phyloP scores from a whole-genome alignment of 53 echinoderm and acorn worm genomes.

The Paracentrotus lividus region DNA sequence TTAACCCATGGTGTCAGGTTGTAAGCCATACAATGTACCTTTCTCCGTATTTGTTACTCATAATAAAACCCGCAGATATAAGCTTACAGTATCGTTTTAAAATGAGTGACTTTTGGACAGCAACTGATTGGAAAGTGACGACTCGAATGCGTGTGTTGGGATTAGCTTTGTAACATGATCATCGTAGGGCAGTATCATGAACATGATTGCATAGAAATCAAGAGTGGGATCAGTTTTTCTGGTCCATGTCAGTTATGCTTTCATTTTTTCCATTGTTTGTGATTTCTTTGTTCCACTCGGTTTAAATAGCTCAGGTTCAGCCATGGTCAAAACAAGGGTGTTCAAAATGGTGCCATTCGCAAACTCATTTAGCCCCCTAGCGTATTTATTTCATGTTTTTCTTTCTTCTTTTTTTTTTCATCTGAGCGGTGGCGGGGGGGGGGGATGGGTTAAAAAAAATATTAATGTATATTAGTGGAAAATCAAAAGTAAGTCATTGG shows the following conservation, averaged over 20 bases:
- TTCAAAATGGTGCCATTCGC: slow-evolving; percentile 33
- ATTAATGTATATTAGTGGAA: no score
- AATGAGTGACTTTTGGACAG: slow-evolving; percentile 46
- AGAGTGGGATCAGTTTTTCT: background rate
- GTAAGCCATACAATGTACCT: slow-evolving; percentile 51
- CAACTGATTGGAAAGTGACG: slow-evolving; percentile 53
- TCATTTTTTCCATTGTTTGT: background rate
- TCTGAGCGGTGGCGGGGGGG: background rate
- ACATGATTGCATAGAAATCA: background rate
- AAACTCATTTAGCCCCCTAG: background rate
- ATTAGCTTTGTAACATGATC: slow-evolving; percentile 47
- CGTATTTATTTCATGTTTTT: no score
- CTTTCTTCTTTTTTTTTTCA: background rate
- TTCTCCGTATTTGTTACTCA: slow-evolving; percentile 32
- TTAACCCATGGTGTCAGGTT: slow-evolving; percentile 2
- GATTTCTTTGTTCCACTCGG: background rate
- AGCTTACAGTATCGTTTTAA: slow-evolving; percentile 55
- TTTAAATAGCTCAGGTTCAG: background rate
- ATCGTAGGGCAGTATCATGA: slow-evolving; percentile 59
- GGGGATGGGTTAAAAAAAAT: no score
- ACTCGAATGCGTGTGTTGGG: slow-evolving; percentile 33
- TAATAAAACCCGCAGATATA: slow-evolving; percentile 47
- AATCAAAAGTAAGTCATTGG: no score
- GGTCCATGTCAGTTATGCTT: background rate
- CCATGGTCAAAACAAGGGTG: background rate